Evolutionary conservation across 1,140 invertebrate species (phyloP), one percentile per base, ranked within the genome.

Genomic region (Eriosoma lanigerum): DNA sequence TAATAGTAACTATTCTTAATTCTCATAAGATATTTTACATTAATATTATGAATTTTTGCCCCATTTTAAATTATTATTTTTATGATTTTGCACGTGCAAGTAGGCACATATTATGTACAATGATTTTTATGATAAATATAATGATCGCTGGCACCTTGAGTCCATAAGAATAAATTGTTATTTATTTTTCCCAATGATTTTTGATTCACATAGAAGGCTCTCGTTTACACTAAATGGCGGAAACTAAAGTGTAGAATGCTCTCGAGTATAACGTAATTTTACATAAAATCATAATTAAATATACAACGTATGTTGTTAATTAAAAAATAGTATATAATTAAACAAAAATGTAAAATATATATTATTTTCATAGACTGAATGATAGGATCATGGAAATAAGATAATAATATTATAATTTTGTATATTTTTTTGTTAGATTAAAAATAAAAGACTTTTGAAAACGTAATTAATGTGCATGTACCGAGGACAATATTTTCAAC

Each of bases 121-220:
- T 32, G 24, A 52, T 72, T 52, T 19, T 12, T 24, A 29, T 19
- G 48, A 52, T 15, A 66, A 52, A n/a, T 26, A 26, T 52, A 72
- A 72, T 50, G 17, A 29, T 52, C 24, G 24, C 44, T 13, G 12
- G 13, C 21, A 48, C 46, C 24, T 72, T 72, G 46, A 72, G 17
- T 52, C 26, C 24, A 29, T 26, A 46, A 26, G 6, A 48, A 68
- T 68, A 52, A 44, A 26, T 70, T 24, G 9, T 52, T 10, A 29
- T 50, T 29, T 29, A 72, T 72, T 72, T 72, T 72, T 72, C 48
- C 17, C 68, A 29, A 72, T 72, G 68, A 72, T 52, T 72, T 72
- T 72, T 72, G 68, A 72, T 72, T 72, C 68, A 72, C 68, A 72
- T 24, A 72, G 68, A 52, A 72, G 68, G 68, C 68, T 72, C 68